These are phyloP conservation scores for Unio pictorum DNA, from an alignment of 2,888 invertebrate species.

Conservation along the genomic window DNA sequence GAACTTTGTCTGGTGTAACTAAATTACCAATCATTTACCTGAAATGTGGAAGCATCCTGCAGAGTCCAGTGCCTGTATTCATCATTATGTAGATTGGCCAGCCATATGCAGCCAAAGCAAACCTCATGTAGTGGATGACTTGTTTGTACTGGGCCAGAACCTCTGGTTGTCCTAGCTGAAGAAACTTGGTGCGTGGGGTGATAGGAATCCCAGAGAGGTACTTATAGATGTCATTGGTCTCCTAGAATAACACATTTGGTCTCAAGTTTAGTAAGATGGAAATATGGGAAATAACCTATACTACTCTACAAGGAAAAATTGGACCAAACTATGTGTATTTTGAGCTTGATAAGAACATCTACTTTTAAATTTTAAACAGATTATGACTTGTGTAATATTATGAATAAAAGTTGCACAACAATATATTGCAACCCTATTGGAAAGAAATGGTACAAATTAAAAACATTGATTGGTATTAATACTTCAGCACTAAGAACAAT, in stretches of 20 bases:
- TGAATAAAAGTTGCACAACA: too few relatives aligned
- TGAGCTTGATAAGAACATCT: too few relatives aligned
- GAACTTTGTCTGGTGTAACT: not conserved
- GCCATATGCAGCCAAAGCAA: slow-evolving; percentile 88
- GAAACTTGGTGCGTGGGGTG: slow-evolving; percentile 85
- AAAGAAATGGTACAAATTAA: too few relatives aligned
- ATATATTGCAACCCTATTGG: too few relatives aligned
- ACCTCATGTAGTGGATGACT: slow-evolving; percentile 84
- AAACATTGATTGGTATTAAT: too few relatives aligned
- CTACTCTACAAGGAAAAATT: too few relatives aligned
- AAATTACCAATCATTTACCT: slow-evolving; percentile 72
- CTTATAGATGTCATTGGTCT: slow-evolving; percentile 86
- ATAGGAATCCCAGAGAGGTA: slow-evolving; percentile 89
- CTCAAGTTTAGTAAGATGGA: too few relatives aligned
- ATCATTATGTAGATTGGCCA: slow-evolving; percentile 90
- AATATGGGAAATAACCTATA: too few relatives aligned
- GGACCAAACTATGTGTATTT: too few relatives aligned
- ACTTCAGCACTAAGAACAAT: too few relatives aligned
- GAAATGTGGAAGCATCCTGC: slow-evolving; percentile 81
- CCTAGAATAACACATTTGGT: slow-evolving; percentile 71
- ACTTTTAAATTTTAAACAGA: too few relatives aligned
- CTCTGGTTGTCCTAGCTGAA: slow-evolving; percentile 82
- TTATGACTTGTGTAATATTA: too few relatives aligned
- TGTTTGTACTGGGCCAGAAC: slow-evolving; percentile 68
- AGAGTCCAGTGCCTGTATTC: slow-evolving; percentile 80